A percentile compares a stretch with the other conserved stretches of the same genome.
These are phyloP conservation scores for Lymantria dispar DNA, from an alignment of 2,888 invertebrate genomes.

Conservation along the genomic window DNA sequence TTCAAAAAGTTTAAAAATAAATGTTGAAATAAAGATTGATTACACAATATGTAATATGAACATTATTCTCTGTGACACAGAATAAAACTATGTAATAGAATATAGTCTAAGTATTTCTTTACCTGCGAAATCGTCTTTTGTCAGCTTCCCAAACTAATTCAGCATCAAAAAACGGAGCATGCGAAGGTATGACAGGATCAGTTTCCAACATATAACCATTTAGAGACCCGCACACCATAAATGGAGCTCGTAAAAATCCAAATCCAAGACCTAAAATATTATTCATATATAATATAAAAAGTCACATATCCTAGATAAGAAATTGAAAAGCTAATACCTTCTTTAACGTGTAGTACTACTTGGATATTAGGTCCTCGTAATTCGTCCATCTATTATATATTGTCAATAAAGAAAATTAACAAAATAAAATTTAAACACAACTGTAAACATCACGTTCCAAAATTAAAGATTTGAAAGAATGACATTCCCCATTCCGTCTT, in stretches of 20 bases:
- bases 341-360: constrained; percentile 85
- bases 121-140: constrained; percentile 86
- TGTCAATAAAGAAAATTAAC: constrained; percentile 19
- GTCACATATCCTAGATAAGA: not conserved
- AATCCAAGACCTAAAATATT: constrained; percentile 79
- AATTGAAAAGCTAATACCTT: constrained; percentile 65
- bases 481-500: too few species aligned
- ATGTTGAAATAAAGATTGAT: too few species aligned
- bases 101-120: constrained; percentile 12
- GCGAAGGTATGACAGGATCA: constrained; percentile 82
- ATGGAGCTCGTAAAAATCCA: constrained; percentile 77
- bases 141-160: constrained; percentile 91
- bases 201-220: constrained; percentile 87
- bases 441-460: constrained; percentile 55
- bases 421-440: constrained; percentile 57
- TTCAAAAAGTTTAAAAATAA: too few species aligned
- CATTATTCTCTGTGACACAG: too few species aligned
- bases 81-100: too few species aligned
- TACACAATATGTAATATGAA: too few species aligned
- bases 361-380: constrained; percentile 84
- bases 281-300: not conserved
- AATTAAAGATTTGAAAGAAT: constrained; percentile 33
- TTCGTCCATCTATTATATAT: constrained; percentile 80
- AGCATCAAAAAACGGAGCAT: constrained; percentile 85
- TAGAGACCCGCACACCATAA: constrained; percentile 83